Conservation (phyloP, 2,113 vertebrate species). For the Heliornis fulica region DNA sequence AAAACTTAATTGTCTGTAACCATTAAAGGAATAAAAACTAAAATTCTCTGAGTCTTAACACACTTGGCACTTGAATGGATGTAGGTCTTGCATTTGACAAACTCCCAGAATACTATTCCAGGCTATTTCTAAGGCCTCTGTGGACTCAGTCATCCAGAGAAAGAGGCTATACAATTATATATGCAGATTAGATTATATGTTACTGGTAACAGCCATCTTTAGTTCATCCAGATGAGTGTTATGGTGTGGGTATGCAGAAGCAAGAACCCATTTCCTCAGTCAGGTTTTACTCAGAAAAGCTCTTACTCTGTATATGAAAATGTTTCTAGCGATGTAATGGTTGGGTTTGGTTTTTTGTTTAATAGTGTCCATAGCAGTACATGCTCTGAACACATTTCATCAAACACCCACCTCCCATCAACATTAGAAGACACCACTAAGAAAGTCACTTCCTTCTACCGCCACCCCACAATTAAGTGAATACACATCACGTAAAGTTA, state of each 20-base stretch:
- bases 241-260: neutral
- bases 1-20: neutral
- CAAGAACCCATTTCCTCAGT: neutral
- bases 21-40: neutral
- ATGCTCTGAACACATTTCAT: neutral
- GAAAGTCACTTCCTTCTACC: neutral
- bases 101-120: neutral
- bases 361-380: neutral
- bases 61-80: neutral
- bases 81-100: neutral
- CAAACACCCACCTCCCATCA: neutral
- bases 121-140: neutral
- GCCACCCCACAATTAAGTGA: neutral
- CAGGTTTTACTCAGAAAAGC: neutral
- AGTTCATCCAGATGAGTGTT: neutral
- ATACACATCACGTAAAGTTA: neutral
- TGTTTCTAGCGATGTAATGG: fast-evolving
- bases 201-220: neutral
- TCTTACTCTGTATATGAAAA: neutral
- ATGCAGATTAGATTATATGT: neutral
- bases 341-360: neutral
- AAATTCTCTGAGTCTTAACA: neutral
- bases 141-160: neutral
- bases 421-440: neutral
- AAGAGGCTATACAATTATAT: neutral